These are phyloP conservation scores for Cacatua alba DNA, from an alignment of 2,113 vertebrate species.

Conservation along the genomic window DNA sequence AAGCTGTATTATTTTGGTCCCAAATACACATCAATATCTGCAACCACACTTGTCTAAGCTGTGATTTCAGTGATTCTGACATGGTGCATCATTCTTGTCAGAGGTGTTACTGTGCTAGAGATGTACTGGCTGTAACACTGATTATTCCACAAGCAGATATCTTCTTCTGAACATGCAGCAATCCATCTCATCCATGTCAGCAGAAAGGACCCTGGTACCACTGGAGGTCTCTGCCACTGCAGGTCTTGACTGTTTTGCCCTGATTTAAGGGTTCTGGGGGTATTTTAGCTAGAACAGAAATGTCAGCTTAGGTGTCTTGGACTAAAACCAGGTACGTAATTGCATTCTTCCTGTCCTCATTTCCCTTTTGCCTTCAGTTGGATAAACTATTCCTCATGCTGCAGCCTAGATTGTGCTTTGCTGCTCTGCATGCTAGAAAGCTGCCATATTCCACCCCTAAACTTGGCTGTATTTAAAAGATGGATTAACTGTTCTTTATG, in stretches of 20 bases:
- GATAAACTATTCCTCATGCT: conserved; percentile 11
- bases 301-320: conserved; percentile 22
- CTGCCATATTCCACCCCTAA: conserved; percentile 34
- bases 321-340: not conserved
- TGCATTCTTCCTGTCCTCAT: conserved; percentile 4
- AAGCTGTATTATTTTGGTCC: not conserved
- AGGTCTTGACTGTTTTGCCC: not conserved
- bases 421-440: conserved; percentile 5
- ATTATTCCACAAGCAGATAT: not conserved
- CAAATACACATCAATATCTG: not conserved
- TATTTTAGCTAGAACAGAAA: not conserved
- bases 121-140: not conserved
- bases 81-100: not conserved
- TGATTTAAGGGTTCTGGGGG: not conserved
- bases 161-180: not conserved
- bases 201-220: not conserved
- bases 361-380: conserved; percentile 36
- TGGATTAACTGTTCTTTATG: conserved; percentile 66
- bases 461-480: conserved; percentile 46
- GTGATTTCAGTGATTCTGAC: not conserved
- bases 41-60: not conserved
- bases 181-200: not conserved
- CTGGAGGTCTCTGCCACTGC: not conserved
- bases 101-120: not conserved
- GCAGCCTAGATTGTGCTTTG: not conserved